Evolutionary conservation across 2,113 vertebrate genomes (phyloP).

Genomic region (Callocephalon fimbriatum): DNA sequence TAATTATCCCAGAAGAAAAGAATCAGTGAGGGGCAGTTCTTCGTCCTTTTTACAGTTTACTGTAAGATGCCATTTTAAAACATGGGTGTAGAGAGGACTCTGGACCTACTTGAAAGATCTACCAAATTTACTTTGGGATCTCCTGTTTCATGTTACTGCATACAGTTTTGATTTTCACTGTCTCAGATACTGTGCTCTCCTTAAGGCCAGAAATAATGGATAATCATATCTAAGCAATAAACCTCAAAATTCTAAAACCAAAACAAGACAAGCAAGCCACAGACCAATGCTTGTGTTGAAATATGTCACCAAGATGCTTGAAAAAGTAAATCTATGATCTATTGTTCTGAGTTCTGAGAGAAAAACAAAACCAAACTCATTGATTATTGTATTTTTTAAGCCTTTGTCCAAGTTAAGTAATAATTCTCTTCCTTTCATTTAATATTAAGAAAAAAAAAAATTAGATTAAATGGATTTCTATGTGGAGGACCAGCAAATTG

Average conservation of each 20-base stretch:
- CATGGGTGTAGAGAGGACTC: background rate
- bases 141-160: background rate
- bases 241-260: background rate
- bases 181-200: background rate
- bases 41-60: background rate
- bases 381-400: constrained; percentile 17
- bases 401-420: background rate
- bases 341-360: background rate
- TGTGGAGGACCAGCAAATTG: background rate
- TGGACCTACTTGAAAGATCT: background rate
- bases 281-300: background rate
- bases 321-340: background rate
- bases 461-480: background rate
- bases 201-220: background rate
- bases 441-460: background rate
- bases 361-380: constrained; percentile 14
- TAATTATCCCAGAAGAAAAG: background rate
- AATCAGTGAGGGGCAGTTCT: background rate
- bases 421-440: background rate
- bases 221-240: background rate
- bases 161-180: background rate
- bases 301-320: background rate
- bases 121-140: background rate
- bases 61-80: background rate
- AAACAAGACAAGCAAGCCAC: background rate